Evolutionary conservation across 2,888 invertebrate genomes (phyloP).

Genomic region (Erebia aethiops): DNA sequence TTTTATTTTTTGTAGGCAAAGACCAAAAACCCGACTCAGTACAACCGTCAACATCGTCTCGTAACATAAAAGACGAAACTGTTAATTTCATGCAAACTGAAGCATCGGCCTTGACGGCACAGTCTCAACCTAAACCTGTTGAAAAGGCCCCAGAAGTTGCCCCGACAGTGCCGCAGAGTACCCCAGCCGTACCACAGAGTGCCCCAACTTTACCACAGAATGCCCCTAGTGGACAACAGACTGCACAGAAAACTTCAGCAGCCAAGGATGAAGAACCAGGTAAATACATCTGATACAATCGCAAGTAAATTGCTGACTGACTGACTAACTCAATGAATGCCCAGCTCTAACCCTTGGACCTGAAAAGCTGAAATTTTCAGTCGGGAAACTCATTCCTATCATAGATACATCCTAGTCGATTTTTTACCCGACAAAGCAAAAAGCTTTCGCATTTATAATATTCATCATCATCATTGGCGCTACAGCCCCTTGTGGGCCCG

Average conservation of each 20-base stretch:
- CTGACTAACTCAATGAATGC: no score
- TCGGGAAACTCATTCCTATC: no score
- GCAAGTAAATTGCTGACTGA: no score
- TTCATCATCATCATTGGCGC: no score
- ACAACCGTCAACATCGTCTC: slow-evolving; percentile 58
- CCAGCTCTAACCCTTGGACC: no score
- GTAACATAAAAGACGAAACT: slow-evolving; percentile 56
- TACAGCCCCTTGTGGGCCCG: no score
- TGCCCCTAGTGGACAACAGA: slow-evolving; percentile 24
- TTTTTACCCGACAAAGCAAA: no score
- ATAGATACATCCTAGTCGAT: no score
- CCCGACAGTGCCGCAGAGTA: slow-evolving; percentile 25
- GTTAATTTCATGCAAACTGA: slow-evolving; percentile 58
- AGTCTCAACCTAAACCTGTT: slow-evolving; percentile 13
- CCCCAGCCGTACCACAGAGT: neutral
- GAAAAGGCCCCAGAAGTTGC: neutral
- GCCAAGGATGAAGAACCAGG: slow-evolving; percentile 28
- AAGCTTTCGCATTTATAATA: no score
- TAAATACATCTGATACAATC: neutral
- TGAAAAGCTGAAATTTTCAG: no score
- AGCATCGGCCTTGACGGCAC: slow-evolving; percentile 40
- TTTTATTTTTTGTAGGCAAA: slow-evolving; percentile 21
- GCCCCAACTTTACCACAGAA: neutral
- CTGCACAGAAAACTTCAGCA: neutral
- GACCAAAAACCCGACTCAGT: slow-evolving; percentile 33